Conservation (phyloP, 2,113 vertebrate species). For the Syrrhaptes paradoxus region DNA sequence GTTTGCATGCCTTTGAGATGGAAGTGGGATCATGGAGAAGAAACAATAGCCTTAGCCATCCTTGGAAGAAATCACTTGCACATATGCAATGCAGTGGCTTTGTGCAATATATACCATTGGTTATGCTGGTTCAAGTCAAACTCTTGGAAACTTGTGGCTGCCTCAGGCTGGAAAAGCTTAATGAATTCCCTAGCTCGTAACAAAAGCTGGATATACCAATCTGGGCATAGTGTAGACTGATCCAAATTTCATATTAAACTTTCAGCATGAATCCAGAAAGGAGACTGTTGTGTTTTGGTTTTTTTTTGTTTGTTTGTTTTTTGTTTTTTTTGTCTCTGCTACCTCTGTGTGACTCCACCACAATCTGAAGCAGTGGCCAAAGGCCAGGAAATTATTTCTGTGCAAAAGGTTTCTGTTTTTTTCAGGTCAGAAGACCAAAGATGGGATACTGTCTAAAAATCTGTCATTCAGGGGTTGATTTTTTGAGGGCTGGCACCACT, state of each 20-base stretch:
- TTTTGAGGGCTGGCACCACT: background rate
- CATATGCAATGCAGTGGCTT: background rate
- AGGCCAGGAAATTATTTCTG: background rate
- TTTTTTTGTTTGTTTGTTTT: too few relatives aligned
- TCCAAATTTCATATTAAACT: background rate
- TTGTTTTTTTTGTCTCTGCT: background rate
- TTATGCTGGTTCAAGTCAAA: background rate
- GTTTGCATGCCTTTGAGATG: background rate
- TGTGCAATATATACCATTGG: background rate
- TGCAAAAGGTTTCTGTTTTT: background rate
- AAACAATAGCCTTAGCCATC: background rate
- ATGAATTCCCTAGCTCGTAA: background rate
- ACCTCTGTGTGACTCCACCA: background rate
- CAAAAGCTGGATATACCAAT: background rate
- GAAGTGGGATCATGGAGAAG: background rate
- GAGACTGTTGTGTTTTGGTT: background rate
- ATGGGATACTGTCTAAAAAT: background rate
- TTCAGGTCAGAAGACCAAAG: background rate
- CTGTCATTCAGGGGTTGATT: background rate
- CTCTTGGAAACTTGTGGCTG: background rate
- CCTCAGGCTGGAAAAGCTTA: background rate
- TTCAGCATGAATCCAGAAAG: background rate
- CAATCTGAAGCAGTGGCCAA: background rate
- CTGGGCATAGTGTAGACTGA: rapidly evolving
- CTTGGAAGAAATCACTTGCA: background rate